Evolutionary conservation across 2,797 vertebrate genomes (phyloP), one percentile per base, ranked within the genome.

Genomic region (Betta splendens): DNA sequence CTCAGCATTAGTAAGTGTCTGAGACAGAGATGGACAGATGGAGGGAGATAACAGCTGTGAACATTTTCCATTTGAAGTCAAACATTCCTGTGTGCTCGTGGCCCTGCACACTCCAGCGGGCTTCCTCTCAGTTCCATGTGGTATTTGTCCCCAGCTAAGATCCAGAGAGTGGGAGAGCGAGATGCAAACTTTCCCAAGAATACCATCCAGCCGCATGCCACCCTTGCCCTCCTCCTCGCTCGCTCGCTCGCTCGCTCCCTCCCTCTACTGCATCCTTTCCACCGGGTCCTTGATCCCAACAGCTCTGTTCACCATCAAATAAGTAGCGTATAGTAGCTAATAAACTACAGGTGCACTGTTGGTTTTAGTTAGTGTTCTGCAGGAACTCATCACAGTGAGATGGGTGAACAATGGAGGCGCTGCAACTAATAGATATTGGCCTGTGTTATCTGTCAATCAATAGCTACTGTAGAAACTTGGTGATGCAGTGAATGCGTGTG

Each of bases 131-230:
- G 83, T 81, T 87, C 86, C 69, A 84, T 93, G 92, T 87, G 92
- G 90, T 92, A 92, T 93, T 91, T 91, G 87, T 93, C 89, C 90
- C 90, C 87, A 91, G 87, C 87, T 90, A 88, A 87, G 89, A 86
- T 88, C 79, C 89, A 89, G 83, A 85, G 89, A 90, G 81, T 81
- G 81, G 72, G 75, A 85, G 83, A 72, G 77, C 6, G 80, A 91
- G 88, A 87, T 91, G 90, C 90, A 92, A 92, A 92, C 90, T 92
- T 93, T 93, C 92, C 90, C 91, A 93, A 89, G 90, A 88, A 91
- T 91, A 88, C 86, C 86, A 88, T 85, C 67, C 83, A 89, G 89
- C 90, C 89, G 77, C 90, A 89, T 80, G 79, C 82, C 79, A 66
- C 79, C 73, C 76, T 77, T 49, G 53, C 70, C 64, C 78, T 83